These are phyloP conservation scores for Lysandra bellargus DNA, from an alignment of 2,888 invertebrate genomes.

Conservation along the genomic window DNA sequence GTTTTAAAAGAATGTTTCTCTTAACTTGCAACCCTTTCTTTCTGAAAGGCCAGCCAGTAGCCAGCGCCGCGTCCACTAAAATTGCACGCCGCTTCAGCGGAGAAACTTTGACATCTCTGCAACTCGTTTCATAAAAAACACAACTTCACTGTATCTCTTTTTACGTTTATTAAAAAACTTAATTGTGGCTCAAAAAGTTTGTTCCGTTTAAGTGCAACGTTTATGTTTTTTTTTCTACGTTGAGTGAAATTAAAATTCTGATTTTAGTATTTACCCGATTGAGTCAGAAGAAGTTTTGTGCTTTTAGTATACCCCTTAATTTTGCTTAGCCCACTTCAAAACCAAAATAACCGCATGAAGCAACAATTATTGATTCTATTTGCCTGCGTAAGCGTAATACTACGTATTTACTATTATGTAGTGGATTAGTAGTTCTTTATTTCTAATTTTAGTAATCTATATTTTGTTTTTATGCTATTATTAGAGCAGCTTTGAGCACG, in stretches of 20 bases:
- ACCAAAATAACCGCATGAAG: too few species aligned
- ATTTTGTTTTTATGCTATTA: too few species aligned
- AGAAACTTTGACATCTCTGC: slow-evolving; percentile 60
- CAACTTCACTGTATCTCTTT: slow-evolving; percentile 36
- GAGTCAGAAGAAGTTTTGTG: too few species aligned
- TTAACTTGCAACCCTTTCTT: slow-evolving; percentile 50
- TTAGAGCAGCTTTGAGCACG: too few species aligned
- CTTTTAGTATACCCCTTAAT: too few species aligned
- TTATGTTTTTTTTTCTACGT: background rate
- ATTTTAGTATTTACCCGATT: too few species aligned
- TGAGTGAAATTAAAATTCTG: background rate
- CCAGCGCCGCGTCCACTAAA: slow-evolving; percentile 56
- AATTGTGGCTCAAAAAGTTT: background rate
- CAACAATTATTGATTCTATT: too few species aligned
- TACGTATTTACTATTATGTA: too few species aligned
- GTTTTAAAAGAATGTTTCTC: slow-evolving; percentile 26
- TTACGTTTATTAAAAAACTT: background rate
- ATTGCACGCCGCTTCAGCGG: slow-evolving; percentile 62
- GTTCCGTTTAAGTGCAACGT: background rate
- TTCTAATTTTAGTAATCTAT: too few species aligned
- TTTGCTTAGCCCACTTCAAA: too few species aligned
- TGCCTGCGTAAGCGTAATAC: too few species aligned
- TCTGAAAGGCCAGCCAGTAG: slow-evolving; percentile 49
- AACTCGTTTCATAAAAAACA: slow-evolving; percentile 47
- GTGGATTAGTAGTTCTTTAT: too few species aligned